phyloP scores from a whole-genome alignment of 2,113 vertebrate species.

The Ptyas mucosa region DNA sequence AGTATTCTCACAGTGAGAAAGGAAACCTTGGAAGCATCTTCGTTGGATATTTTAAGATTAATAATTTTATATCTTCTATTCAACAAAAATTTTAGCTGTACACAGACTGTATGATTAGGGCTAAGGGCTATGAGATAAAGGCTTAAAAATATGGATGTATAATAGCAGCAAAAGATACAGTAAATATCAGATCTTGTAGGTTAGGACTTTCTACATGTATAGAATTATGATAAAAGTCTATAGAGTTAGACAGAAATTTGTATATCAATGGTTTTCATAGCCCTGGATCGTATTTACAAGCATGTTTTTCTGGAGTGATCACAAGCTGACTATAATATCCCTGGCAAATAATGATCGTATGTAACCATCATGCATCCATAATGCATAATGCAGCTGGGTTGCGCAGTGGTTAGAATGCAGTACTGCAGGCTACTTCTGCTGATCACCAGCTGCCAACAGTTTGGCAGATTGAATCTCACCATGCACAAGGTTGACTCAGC shows the following conservation, averaged over 20 bases:
- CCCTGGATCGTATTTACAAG: background rate
- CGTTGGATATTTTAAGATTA: background rate
- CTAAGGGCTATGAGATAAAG: background rate
- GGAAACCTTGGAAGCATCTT: background rate
- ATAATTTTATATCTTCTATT: background rate
- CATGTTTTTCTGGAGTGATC: background rate
- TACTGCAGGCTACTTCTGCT: too few relatives aligned
- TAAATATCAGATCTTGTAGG: background rate
- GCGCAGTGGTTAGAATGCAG: too few relatives aligned
- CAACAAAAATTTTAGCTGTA: background rate
- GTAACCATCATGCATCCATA: background rate
- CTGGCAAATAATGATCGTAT: background rate
- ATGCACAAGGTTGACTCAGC: too few relatives aligned
- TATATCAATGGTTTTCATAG: background rate
- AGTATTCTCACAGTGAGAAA: background rate
- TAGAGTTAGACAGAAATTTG: background rate
- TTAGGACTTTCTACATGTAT: background rate
- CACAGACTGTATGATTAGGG: background rate
- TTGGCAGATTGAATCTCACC: too few relatives aligned
- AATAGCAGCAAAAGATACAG: background rate
- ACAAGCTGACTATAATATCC: background rate
- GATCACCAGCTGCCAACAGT: too few relatives aligned
- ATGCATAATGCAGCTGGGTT: too few relatives aligned
- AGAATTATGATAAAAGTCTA: background rate
- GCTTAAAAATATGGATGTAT: background rate